Percentiles rank a stretch among this genome's conserved stretches.
These are phyloP conservation scores for Allacma fusca DNA, from an alignment of 2,888 invertebrate species.

Conservation along the genomic window DNA sequence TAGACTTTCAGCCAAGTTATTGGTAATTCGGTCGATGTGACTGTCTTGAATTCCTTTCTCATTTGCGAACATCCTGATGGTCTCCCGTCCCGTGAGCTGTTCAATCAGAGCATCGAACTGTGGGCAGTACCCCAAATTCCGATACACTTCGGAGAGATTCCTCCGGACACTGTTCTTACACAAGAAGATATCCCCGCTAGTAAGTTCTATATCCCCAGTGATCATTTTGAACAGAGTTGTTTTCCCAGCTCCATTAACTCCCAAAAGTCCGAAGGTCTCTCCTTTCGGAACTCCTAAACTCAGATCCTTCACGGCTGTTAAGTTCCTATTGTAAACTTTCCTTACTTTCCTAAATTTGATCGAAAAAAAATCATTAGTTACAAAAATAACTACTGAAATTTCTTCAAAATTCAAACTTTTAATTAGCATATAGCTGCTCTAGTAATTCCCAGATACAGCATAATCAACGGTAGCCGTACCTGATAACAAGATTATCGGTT, in stretches of 20 bases:
- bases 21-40: constrained; percentile 64
- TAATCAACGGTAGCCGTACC: constrained; percentile 48
- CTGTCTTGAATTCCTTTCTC: constrained; percentile 70
- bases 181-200: constrained; percentile 76
- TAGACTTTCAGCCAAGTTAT: constrained; percentile 68
- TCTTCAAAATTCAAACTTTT: neutral
- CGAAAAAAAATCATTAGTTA: neutral
- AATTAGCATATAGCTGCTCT: no score
- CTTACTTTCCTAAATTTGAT: constrained; percentile 68
- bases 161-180: constrained; percentile 66
- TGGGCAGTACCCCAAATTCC: constrained; percentile 74
- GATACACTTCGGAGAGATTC: constrained; percentile 61
- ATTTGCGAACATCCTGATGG: constrained; percentile 69
- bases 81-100: constrained; percentile 77
- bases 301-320: constrained; percentile 81
- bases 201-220: constrained; percentile 80
- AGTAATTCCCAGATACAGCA: no score
- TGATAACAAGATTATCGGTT: constrained; percentile 61
- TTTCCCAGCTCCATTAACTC: constrained; percentile 88
- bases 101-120: constrained; percentile 78
- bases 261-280: constrained; percentile 83
- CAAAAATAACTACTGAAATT: neutral
- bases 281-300: constrained; percentile 74
- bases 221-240: constrained; percentile 90
- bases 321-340: constrained; percentile 77